A percentile compares a stretch with the other conserved stretches of the same genome.
phyloP scores from a whole-genome alignment of 2,797 vertebrate genomes.

The Poeciliopsis paucimaculata region DNA sequence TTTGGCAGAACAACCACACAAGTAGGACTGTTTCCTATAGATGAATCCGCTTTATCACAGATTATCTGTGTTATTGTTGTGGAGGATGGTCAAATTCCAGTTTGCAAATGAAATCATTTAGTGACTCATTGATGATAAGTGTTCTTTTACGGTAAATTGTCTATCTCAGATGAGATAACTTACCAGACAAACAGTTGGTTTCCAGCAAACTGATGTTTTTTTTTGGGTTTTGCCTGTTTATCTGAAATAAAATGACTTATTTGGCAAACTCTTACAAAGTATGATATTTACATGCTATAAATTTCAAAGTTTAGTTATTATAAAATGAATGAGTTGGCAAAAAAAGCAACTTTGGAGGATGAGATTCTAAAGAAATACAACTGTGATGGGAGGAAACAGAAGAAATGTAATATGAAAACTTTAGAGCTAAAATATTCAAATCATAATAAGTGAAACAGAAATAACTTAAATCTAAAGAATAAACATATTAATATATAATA shows the following conservation, averaged over 20 bases:
- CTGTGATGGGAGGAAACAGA: neutral
- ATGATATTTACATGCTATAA: neutral
- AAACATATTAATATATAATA: neutral
- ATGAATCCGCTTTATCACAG: constrained; percentile 4
- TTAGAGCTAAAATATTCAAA: neutral
- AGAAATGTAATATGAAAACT: neutral
- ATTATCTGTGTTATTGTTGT: constrained; percentile 26
- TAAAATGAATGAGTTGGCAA: neutral
- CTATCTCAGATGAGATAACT: constrained; percentile 7
- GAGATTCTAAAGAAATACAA: neutral
- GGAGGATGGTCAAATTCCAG: constrained; percentile 59
- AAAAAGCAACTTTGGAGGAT: neutral
- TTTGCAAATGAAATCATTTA: constrained; percentile 24
- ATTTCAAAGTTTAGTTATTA: neutral
- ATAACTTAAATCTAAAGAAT: neutral
- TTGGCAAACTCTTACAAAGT: neutral
- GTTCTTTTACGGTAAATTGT: constrained; percentile 29
- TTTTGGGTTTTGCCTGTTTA: constrained; percentile 18
- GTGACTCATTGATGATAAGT: constrained; percentile 42
- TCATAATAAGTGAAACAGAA: neutral
- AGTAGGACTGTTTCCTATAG: neutral
- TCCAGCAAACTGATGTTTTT: neutral
- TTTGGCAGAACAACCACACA: neutral
- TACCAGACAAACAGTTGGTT: neutral
- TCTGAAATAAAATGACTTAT: neutral